Conservation (phyloP, 2,888 invertebrate species). For the Acronicta aceris region DNA sequence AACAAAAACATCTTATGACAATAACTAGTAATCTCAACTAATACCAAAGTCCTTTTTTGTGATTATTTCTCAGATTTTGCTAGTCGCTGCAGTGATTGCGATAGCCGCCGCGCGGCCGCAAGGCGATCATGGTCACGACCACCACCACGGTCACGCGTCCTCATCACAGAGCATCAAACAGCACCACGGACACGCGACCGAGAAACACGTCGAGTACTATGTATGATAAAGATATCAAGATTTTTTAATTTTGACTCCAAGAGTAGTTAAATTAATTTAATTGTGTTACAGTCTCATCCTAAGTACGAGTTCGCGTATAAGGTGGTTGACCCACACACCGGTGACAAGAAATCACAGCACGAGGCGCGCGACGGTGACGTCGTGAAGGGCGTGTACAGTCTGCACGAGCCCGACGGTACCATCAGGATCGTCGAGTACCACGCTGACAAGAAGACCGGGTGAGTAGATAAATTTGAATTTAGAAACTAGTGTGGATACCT, state of each 20-base stretch:
- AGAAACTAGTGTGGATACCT: background rate
- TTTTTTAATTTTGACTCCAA: too few relatives aligned
- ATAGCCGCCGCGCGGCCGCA: constrained; percentile 47
- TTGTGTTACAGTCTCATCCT: constrained; percentile 69
- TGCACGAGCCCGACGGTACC: constrained; percentile 76
- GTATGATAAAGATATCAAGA: too few relatives aligned
- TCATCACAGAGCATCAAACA: constrained; percentile 65
- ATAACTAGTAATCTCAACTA: too few relatives aligned
- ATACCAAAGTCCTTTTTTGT: too few relatives aligned
- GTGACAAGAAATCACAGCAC: constrained; percentile 84
- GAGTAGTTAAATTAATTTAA: background rate
- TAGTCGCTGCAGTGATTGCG: constrained; percentile 31
- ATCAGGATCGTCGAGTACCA: constrained; percentile 74
- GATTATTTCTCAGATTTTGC: constrained; percentile 22
- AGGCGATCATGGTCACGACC: constrained; percentile 32
- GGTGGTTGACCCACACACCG: constrained; percentile 84
- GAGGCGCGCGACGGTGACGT: constrained; percentile 86
- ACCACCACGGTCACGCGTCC: constrained; percentile 44
- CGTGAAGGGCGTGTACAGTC: constrained; percentile 88
- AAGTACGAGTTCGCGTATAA: constrained; percentile 84
- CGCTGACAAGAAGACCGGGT: constrained; percentile 74
- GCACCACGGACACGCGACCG: constrained; percentile 34
- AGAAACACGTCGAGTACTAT: constrained; percentile 48
- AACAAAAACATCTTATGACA: too few relatives aligned
- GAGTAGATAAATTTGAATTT: background rate